A percentile compares a stretch with the other conserved stretches of the same genome.
Evolutionary conservation across 2,888 invertebrate genomes (phyloP).

Genomic region (Laothoe populi): DNA sequence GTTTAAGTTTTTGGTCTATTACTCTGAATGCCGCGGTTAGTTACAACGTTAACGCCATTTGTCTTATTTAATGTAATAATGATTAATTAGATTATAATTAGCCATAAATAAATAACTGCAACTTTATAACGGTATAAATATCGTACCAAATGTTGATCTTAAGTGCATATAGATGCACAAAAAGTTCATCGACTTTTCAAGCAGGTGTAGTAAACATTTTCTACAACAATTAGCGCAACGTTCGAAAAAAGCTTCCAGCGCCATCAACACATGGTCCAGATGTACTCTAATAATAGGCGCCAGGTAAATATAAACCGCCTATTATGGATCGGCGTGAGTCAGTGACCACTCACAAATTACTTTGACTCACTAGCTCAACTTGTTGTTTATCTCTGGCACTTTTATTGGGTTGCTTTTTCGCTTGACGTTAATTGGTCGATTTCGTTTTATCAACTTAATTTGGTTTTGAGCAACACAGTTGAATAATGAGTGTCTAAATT

Average conservation of each 20-base stretch:
- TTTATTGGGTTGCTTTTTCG: conserved; percentile 2
- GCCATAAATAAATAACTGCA: too few species aligned
- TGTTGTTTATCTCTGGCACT: not conserved
- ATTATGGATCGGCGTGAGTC: not conserved
- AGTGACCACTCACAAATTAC: conserved; percentile 14
- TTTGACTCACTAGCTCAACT: conserved; percentile 6
- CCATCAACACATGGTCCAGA: conserved; percentile 7
- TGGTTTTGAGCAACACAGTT: not conserved
- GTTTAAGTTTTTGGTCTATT: too few species aligned
- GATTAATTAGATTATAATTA: too few species aligned
- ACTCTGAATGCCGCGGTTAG: too few species aligned
- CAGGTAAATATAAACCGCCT: conserved; percentile 12
- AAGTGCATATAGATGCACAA: too few species aligned
- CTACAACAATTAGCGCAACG: not conserved
- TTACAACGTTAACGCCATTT: too few species aligned
- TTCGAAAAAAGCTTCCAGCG: not conserved
- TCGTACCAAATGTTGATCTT: too few species aligned
- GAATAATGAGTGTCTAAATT: not conserved
- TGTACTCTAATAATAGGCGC: conserved; percentile 14
- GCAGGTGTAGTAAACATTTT: conserved; percentile 17
- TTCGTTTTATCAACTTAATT: not conserved
- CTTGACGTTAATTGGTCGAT: not conserved
- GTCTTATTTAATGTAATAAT: too few species aligned
- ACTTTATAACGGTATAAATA: too few species aligned
- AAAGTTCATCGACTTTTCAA: not conserved